phyloP scores from a whole-genome alignment of 2,797 vertebrate species.

The Allobates femoralis region DNA sequence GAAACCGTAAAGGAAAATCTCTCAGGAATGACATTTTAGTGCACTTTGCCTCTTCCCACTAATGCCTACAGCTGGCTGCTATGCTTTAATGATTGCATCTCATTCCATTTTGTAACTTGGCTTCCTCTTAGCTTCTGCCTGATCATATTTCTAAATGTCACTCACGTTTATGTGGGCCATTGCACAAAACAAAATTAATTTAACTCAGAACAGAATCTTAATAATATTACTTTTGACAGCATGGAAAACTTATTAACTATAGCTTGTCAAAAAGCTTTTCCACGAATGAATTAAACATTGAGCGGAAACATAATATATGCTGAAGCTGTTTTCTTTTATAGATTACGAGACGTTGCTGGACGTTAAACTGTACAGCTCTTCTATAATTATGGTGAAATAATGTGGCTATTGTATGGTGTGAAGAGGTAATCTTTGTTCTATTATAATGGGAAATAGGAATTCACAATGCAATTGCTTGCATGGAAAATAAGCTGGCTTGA shows the following conservation, averaged over 20 bases:
- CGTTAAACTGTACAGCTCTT: conserved; percentile 66
- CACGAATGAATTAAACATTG: conserved; percentile 65
- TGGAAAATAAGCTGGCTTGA: conserved; percentile 58
- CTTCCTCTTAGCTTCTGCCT: conserved; percentile 69
- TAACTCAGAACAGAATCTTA: conserved; percentile 74
- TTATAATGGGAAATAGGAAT: conserved; percentile 61
- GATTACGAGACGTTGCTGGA: conserved; percentile 64
- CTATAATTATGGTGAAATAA: conserved; percentile 67
- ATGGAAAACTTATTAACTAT: conserved; percentile 78
- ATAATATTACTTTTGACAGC: conserved; percentile 81
- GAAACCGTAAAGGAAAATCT: conserved; percentile 48
- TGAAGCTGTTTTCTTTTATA: conserved; percentile 59
- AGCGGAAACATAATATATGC: conserved; percentile 69
- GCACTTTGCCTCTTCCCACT: conserved; percentile 42
- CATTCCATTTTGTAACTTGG: conserved; percentile 67
- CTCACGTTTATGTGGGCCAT: conserved; percentile 72
- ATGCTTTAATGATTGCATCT: conserved; percentile 66
- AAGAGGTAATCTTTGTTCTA: conserved; percentile 62
- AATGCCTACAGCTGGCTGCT: conserved; percentile 65
- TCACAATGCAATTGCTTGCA: conserved; percentile 25
- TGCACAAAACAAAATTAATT: conserved; percentile 81
- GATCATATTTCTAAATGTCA: conserved; percentile 76
- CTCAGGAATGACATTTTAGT: neutral
- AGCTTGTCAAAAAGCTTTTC: conserved; percentile 71
- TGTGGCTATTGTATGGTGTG: conserved; percentile 56